Percentiles rank a stretch among this genome's conserved stretches.
These are phyloP conservation scores for Brachionus manjavacas DNA, from an alignment of 1,140 invertebrate genomes.

Conservation along the genomic window DNA sequence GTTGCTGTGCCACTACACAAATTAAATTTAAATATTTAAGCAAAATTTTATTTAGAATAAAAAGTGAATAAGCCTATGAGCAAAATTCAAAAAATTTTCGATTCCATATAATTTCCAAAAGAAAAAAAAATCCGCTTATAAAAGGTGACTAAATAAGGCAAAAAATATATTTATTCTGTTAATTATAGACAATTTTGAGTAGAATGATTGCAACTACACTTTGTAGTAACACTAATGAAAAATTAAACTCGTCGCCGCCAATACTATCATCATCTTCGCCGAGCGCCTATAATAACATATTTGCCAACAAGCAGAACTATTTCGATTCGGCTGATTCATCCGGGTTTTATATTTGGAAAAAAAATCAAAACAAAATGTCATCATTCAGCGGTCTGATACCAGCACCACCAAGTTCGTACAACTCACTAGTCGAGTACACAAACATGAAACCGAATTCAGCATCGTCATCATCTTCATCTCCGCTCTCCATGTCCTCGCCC, in stretches of 20 bases:
- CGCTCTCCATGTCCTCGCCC: background rate
- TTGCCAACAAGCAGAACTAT: background rate
- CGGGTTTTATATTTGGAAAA: constrained; percentile 24
- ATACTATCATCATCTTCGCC: background rate
- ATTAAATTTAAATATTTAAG: constrained; percentile 8
- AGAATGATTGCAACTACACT: constrained; percentile 8
- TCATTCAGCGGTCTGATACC: background rate
- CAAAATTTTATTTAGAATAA: background rate
- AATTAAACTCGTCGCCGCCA: constrained; percentile 1
- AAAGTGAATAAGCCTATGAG: constrained; percentile 27
- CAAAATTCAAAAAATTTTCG: background rate
- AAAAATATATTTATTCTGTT: background rate
- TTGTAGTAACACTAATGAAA: constrained; percentile 13
- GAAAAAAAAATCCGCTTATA: background rate
- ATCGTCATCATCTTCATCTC: background rate
- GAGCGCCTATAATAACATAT: background rate
- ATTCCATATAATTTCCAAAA: background rate
- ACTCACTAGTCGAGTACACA: background rate
- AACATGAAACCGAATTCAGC: background rate
- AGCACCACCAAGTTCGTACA: background rate
- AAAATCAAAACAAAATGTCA: constrained; percentile 16
- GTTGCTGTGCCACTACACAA: background rate
- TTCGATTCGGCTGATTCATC: background rate
- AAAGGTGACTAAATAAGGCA: background rate
- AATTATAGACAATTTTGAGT: constrained; percentile 17